These are phyloP conservation scores for Pissodes strobi DNA, from an alignment of 1,140 invertebrate species.

Conservation along the genomic window DNA sequence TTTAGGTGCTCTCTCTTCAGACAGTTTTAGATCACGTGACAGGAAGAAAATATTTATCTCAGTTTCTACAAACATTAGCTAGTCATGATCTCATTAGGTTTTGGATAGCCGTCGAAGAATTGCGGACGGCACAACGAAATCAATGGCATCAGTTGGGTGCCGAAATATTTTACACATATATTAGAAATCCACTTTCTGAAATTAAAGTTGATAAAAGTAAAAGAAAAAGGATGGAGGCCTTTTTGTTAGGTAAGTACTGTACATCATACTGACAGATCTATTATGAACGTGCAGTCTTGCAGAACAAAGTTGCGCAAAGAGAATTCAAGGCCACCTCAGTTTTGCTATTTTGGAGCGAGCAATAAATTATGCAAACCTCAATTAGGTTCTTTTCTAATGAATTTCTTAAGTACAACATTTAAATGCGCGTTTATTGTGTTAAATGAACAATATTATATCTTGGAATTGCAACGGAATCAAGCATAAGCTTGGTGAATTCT, in stretches of 20 bases:
- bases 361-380: no score
- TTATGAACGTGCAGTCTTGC: no score
- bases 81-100: conserved; percentile 81
- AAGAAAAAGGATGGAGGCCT: conserved; percentile 83
- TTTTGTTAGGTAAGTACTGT: conserved; percentile 62
- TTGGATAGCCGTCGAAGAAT: conserved; percentile 86
- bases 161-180: conserved; percentile 88
- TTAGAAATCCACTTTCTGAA: conserved; percentile 75
- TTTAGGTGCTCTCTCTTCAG: conserved; percentile 64
- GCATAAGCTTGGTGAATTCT: no score
- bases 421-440: no score
- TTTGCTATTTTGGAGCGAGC: no score
- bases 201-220: conserved; percentile 78
- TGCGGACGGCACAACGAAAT: conserved; percentile 71
- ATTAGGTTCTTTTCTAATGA: no score
- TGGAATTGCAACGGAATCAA: no score
- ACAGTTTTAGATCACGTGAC: conserved; percentile 72
- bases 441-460: no score
- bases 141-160: conserved; percentile 85
- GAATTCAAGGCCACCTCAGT: no score
- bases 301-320: no score
- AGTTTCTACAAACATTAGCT: conserved; percentile 80
- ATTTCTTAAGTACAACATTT: no score
- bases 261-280: no score
- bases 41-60: conserved; percentile 73